A percentile compares a stretch with the other conserved stretches of the same genome.
These are phyloP conservation scores for Bathynomus jamesi DNA, from an alignment of 1,140 invertebrate genomes.

Conservation along the genomic window DNA sequence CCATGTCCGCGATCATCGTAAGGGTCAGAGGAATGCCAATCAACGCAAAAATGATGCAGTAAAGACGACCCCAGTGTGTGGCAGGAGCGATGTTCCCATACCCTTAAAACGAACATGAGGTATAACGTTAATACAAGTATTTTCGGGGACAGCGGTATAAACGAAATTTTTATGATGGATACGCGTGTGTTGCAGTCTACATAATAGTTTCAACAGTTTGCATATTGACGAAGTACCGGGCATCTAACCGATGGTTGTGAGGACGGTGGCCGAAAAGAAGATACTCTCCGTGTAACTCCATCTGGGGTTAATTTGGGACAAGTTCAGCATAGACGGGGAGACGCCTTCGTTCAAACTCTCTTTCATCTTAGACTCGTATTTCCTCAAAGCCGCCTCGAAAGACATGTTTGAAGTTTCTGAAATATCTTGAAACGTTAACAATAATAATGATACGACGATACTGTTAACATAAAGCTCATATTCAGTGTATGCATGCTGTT, in stretches of 20 bases:
- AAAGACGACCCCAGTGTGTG: constrained; percentile 70
- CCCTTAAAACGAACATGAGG: too few relatives aligned
- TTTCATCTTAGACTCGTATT: background rate
- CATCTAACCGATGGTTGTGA: constrained; percentile 14
- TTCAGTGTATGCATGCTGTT: too few relatives aligned
- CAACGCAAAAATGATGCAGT: constrained; percentile 87
- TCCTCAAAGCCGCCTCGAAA: background rate
- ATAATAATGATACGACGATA: too few relatives aligned
- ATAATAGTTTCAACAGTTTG: too few relatives aligned
- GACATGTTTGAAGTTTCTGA: background rate
- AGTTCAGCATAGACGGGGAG: background rate
- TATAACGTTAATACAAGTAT: too few relatives aligned
- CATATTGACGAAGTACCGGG: too few relatives aligned
- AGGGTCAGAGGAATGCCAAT: constrained; percentile 88
- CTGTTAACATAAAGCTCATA: too few relatives aligned
- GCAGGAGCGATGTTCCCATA: constrained; percentile 92
- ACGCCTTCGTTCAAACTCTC: background rate
- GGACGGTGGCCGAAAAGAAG: constrained; percentile 14
- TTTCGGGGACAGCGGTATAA: too few relatives aligned
- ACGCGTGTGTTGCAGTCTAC: too few relatives aligned
- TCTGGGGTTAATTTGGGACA: background rate
- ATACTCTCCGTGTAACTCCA: constrained; percentile 9
- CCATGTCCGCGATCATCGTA: constrained; percentile 86
- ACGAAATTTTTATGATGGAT: too few relatives aligned
- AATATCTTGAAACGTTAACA: too few relatives aligned